Evolutionary conservation across 2,888 invertebrate species (phyloP).

Genomic region (Andrena praecox): DNA sequence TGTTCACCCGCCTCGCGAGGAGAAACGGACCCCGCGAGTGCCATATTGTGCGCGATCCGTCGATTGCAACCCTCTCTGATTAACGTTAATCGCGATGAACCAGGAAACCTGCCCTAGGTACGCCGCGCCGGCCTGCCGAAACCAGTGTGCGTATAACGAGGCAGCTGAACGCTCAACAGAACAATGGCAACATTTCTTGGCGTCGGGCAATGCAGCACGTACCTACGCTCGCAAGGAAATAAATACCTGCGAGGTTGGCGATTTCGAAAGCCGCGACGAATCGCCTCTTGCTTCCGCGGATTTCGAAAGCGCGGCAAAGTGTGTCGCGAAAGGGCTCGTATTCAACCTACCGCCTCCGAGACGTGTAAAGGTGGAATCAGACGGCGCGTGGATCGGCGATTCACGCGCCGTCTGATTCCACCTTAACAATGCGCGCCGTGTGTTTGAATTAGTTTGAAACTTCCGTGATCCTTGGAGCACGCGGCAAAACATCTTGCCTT

Average conservation of each 20-base stretch:
- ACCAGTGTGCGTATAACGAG: no score
- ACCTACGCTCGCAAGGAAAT: no score
- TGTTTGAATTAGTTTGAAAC: neutral
- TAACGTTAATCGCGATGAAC: conserved; percentile 6
- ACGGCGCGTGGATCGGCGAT: no score
- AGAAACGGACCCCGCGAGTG: conserved; percentile 22
- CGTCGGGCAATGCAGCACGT: no score
- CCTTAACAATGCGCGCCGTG: neutral
- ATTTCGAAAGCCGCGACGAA: neutral
- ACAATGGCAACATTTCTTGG: no score
- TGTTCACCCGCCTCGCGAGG: conserved; percentile 3
- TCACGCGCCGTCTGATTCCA: no score
- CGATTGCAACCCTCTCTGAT: conserved; percentile 4
- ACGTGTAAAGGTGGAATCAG: no score
- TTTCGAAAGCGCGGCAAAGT: neutral
- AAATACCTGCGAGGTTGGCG: neutral
- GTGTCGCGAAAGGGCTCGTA: neutral
- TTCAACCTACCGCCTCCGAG: neutral
- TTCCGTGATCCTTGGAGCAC: neutral
- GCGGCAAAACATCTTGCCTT: conserved; percentile 1
- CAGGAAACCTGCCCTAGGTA: neutral
- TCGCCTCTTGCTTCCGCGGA: neutral
- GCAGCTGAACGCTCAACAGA: no score
- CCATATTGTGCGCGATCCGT: neutral
- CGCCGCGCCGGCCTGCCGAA: neutral